These are phyloP conservation scores for Brachyhypopomus occidentalis DNA, from an alignment of 2,113 vertebrate species.

Conservation along the genomic window DNA sequence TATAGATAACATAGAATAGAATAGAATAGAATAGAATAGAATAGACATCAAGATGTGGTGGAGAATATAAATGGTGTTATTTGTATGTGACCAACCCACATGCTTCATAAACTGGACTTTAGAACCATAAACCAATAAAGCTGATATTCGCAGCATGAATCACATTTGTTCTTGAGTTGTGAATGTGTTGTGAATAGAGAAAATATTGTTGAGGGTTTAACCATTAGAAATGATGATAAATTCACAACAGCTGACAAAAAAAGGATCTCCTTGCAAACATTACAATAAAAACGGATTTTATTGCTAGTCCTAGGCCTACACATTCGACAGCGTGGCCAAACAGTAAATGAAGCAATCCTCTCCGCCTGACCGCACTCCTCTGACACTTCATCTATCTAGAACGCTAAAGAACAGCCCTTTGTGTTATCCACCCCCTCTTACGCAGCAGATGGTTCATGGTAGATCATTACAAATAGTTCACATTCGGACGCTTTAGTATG, in stretches of 20 bases:
- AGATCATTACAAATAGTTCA: slow-evolving; percentile 33
- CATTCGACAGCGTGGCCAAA: not conserved
- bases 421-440: slow-evolving; percentile 35
- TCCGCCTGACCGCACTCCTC: slow-evolving; percentile 62
- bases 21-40: slow-evolving; percentile 3
- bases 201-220: not conserved
- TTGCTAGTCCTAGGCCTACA: not conserved
- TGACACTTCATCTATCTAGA: slow-evolving; percentile 51
- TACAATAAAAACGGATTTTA: not conserved
- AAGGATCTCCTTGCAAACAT: not conserved
- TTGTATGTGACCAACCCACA: slow-evolving; percentile 24
- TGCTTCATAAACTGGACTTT: slow-evolving; percentile 63
- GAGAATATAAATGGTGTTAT: slow-evolving; percentile 55
- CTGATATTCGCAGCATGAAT: not conserved
- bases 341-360: slow-evolving; percentile 58
- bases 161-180: not conserved
- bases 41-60: not conserved
- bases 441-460: slow-evolving; percentile 39
- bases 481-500: not conserved
- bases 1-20: not conserved
- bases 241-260: slow-evolving; percentile 16
- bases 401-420: slow-evolving; percentile 60
- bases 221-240: slow-evolving; percentile 41
- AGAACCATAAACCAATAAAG: slow-evolving; percentile 61
- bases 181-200: not conserved